These are phyloP conservation scores for Pachyrhynchus sulphureomaculatus DNA, from an alignment of 1,140 invertebrate genomes.

Conservation along the genomic window DNA sequence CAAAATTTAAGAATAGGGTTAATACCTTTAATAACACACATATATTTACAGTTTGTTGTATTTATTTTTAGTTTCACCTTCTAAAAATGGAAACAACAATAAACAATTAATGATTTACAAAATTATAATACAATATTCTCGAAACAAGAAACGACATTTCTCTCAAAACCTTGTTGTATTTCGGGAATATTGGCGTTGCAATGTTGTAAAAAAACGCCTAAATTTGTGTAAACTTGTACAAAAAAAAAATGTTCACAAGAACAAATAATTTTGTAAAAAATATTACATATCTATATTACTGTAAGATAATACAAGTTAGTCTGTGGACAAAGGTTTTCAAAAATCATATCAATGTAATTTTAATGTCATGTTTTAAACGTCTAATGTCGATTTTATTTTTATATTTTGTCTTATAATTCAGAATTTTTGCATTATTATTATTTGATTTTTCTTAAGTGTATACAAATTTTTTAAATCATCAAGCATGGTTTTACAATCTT, in stretches of 20 bases:
- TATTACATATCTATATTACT: slow-evolving; percentile 20
- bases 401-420: slow-evolving; percentile 1
- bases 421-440: slow-evolving; percentile 1
- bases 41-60: slow-evolving; percentile 10
- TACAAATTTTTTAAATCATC: too few species aligned
- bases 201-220: neutral
- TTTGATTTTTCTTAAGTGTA: neutral
- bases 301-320: slow-evolving; percentile 30
- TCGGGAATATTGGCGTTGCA: too few species aligned
- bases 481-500: too few species aligned
- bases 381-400: slow-evolving; percentile 2
- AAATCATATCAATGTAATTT: slow-evolving; percentile 46
- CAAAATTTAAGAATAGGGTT: slow-evolving; percentile 3
- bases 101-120: too few species aligned
- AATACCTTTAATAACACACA: slow-evolving; percentile 11
- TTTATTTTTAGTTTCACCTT: neutral
- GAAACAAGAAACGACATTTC: neutral
- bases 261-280: slow-evolving; percentile 24
- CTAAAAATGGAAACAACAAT: too few species aligned
- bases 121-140: too few species aligned
- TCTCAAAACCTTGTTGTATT: neutral
- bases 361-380: slow-evolving; percentile 16
- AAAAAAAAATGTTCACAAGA: slow-evolving; percentile 32
- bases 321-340: slow-evolving; percentile 33
- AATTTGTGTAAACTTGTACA: slow-evolving; percentile 16